Evolutionary conservation across 2,888 invertebrate species (phyloP).

Genomic region (Aphidius colemani): DNA sequence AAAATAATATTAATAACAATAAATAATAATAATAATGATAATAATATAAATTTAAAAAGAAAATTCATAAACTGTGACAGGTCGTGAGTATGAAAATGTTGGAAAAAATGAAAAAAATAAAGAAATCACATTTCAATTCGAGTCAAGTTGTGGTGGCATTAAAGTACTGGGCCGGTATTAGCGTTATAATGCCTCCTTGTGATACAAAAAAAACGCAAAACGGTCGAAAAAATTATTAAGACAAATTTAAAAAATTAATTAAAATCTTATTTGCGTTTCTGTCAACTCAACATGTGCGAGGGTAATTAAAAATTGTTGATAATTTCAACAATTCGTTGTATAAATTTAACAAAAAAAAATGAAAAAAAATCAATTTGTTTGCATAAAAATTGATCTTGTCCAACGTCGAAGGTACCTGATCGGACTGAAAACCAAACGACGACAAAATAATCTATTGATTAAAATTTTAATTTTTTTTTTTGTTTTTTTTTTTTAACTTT

Average conservation of each 20-base stretch:
- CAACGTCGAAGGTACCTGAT: conserved; percentile 56
- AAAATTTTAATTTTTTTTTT: conserved; percentile 20
- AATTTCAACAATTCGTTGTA: conserved; percentile 30
- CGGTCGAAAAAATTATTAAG: conserved; percentile 28
- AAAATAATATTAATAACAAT: conserved; percentile 31
- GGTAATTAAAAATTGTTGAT: conserved; percentile 26
- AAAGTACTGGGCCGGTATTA: conserved; percentile 43
- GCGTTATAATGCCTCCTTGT: conserved; percentile 40
- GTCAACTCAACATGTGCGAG: too few species aligned
- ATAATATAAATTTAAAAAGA: background rate
- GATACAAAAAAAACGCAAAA: conserved; percentile 34
- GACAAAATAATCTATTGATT: conserved; percentile 27
- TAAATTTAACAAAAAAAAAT: conserved; percentile 7
- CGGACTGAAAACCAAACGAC: conserved; percentile 47
- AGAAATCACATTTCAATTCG: conserved; percentile 39
- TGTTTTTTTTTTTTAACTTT: conserved; percentile 8
- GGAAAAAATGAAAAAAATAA: conserved; percentile 14
- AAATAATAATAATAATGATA: conserved; percentile 28
- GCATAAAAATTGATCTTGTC: conserved; percentile 41
- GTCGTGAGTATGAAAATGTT: conserved; percentile 1
- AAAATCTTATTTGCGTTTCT: conserved; percentile 2
- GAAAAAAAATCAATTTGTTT: conserved; percentile 19
- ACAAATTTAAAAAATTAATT: conserved; percentile 11
- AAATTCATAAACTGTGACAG: conserved; percentile 5
- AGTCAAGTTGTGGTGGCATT: conserved; percentile 45